A percentile compares a stretch with the other conserved stretches of the same genome.
Evolutionary conservation across 23 tunicate species (phyloP).

Genomic region (Styela clava): DNA sequence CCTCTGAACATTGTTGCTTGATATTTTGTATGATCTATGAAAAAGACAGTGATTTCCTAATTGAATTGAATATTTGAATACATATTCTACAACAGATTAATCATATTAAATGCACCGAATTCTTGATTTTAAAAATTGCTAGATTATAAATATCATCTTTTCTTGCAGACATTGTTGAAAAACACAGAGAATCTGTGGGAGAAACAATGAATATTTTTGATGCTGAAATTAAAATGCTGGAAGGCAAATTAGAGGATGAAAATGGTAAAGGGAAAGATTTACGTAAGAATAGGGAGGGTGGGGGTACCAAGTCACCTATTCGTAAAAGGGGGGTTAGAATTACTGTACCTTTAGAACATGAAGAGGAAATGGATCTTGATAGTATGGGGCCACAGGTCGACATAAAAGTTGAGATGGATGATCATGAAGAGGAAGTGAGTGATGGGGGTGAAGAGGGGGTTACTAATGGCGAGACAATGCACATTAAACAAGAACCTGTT

Average conservation of each 20-base stretch:
- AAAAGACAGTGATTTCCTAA: too few species aligned
- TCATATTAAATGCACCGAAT: too few species aligned
- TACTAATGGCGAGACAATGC: not conserved
- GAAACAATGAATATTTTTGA: slow-evolving; percentile 50
- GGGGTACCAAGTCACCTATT: not conserved
- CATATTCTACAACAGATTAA: too few species aligned
- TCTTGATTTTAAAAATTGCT: not conserved
- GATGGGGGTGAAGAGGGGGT: slow-evolving; percentile 6
- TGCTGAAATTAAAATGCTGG: slow-evolving; percentile 54
- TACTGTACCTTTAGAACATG: slow-evolving; percentile 1
- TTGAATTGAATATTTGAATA: too few species aligned
- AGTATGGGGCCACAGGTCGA: slow-evolving; percentile 72
- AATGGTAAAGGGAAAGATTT: not conserved
- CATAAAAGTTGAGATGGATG: slow-evolving; percentile 66
- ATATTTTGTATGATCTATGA: too few species aligned
- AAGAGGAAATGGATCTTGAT: slow-evolving; percentile 53
- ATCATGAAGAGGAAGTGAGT: slow-evolving; percentile 21
- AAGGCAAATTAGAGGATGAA: slow-evolving; percentile 10
- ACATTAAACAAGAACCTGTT: not conserved
- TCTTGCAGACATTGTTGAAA: slow-evolving; percentile 58
- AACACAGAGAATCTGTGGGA: slow-evolving; percentile 39
- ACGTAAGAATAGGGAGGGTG: slow-evolving; percentile 12
- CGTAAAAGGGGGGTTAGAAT: slow-evolving; percentile 6
- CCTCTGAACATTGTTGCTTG: too few species aligned
- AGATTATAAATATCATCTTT: too few species aligned